Base-by-base conservation (phyloP, 2,888 invertebrate species). In the Shargacucullia verbasci region DNA sequence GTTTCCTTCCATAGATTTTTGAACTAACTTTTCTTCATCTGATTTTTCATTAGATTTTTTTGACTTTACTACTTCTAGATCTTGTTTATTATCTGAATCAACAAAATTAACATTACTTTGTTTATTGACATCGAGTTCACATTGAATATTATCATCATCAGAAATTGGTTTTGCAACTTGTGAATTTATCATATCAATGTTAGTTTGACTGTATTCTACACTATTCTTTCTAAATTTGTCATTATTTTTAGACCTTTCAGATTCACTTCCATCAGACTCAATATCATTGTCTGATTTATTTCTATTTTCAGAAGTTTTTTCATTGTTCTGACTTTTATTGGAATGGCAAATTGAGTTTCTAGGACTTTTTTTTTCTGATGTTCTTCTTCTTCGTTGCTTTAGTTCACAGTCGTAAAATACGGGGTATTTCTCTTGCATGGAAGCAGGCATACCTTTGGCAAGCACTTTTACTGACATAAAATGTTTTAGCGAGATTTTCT, bases 401-500 rank as follows among this genome's bases (percentile, higher is more conserved):
- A 93, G 76, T 63, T 87, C 87, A 69, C 93, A 92, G 54, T 92
- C 79, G 69, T 85, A 80, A 78, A 84, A 87, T 14, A 92, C 88
- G 15, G 92, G 91, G 77, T 93, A 92, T 53, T 88, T 88, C 13
- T 88, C 82, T 44, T 80, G 73, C 74, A 85, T 77, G 0, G 83
- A 73, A 27, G 39, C 14, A 5, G 89, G 61, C 84, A 93, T 84
- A 20, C 70, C 59, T 59, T 68, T 82, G 11, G 84, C 86, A 14
- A 79, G 41, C 29, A 93, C 92, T 73, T 87, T 90, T 1, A 82
- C 90, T 33, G 91, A 88, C 58, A 76, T 83, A 64, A 81, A 94
- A 73, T 93, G 89, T 53, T 86, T 81, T 3, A 94, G 38, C 38
- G 84, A 76, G 48, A 94, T 81, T 60, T 85, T 88, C 58, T 85